Conservation (phyloP, 2,113 vertebrate species). For the Ctenodactylus gundi region DNA sequence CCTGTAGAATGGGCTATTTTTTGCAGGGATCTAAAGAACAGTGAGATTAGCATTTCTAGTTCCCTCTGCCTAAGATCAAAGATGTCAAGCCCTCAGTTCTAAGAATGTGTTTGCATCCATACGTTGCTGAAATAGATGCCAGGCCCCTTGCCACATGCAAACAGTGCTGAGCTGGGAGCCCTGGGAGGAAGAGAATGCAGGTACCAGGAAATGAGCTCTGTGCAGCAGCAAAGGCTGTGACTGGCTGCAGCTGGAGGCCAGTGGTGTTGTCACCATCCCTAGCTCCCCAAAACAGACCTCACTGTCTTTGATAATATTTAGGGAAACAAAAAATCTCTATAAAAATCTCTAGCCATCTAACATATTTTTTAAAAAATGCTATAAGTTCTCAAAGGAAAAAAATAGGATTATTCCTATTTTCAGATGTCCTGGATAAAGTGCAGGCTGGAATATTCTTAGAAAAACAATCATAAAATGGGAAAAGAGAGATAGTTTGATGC, state of each 20-base stretch:
- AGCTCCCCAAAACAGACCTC: not conserved
- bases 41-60: not conserved
- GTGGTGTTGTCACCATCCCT: not conserved
- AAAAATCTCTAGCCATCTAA: slow-evolving; percentile 8
- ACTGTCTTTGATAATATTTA: not conserved
- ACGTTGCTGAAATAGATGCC: not conserved
- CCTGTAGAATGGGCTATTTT: not conserved
- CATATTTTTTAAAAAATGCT: not conserved
- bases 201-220: not conserved
- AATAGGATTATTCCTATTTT: slow-evolving; percentile 2
- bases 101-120: not conserved
- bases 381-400: not conserved
- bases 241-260: not conserved
- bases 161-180: not conserved
- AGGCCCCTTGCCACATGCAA: not conserved
- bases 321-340: slow-evolving; percentile 21
- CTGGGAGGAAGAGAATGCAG: not conserved
- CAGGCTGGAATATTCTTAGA: not conserved
- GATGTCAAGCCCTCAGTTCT: not conserved
- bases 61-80: not conserved
- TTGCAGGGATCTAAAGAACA: not conserved
- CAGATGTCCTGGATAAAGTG: slow-evolving; percentile 19
- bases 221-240: not conserved
- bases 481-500: slow-evolving; percentile 1
- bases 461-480: not conserved